These are phyloP conservation scores for Temnothorax nylanderi DNA, from an alignment of 1,140 invertebrate species.

Conservation along the genomic window DNA sequence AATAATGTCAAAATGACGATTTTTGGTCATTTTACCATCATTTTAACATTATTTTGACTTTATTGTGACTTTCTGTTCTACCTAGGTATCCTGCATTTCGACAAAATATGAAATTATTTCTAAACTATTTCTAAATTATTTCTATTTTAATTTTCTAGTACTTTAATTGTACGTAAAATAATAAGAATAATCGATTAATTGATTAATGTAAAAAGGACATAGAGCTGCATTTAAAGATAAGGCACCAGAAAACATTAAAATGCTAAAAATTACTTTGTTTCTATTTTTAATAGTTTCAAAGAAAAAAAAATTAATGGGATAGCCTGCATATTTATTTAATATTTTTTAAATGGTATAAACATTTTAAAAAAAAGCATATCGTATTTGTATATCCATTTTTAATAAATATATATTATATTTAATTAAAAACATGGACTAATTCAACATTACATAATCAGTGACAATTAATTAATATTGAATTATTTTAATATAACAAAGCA, in stretches of 20 bases:
- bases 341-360: background rate
- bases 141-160: background rate
- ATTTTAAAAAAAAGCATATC: background rate
- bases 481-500: background rate
- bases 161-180: background rate
- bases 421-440: slow-evolving; percentile 5
- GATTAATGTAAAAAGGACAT: background rate
- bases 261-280: background rate
- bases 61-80: too few relatives aligned
- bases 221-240: background rate
- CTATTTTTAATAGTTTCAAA: background rate
- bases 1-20: too few relatives aligned
- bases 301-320: background rate
- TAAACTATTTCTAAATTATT: too few relatives aligned
- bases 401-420: background rate
- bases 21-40: too few relatives aligned
- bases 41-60: background rate
- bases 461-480: background rate
- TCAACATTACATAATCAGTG: background rate
- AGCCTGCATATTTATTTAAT: background rate
- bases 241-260: too few relatives aligned
- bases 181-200: background rate
- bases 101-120: background rate
- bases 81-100: too few relatives aligned
- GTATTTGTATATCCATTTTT: background rate